These are phyloP conservation scores for Sebastes aleutianus DNA, from an alignment of 2,797 vertebrate species.

Conservation along the genomic window DNA sequence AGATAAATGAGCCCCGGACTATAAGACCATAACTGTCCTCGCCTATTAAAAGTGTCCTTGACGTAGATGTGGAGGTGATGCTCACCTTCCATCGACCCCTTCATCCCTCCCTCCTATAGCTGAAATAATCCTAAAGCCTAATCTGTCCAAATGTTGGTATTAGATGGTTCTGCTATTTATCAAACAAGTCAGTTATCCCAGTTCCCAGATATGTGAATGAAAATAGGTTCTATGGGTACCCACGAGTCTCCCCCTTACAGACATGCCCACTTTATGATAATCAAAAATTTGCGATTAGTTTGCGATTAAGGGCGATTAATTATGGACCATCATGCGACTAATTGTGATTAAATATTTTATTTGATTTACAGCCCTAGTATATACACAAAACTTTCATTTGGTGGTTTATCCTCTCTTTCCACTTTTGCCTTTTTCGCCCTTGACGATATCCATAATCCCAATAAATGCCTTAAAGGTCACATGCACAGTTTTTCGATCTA, in stretches of 20 bases:
- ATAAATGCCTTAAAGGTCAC: not conserved
- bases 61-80: conserved; percentile 36
- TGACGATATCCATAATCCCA: not conserved
- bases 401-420: not conserved
- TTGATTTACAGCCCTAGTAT: too few relatives aligned
- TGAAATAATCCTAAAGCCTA: not conserved
- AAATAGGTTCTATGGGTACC: too few relatives aligned
- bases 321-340: too few relatives aligned
- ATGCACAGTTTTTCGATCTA: not conserved
- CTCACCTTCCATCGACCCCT: conserved; percentile 28
- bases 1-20: conserved; percentile 36
- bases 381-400: not conserved
- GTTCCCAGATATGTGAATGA: not conserved
- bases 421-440: not conserved
- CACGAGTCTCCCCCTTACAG: too few relatives aligned
- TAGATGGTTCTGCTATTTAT: conserved; percentile 6
- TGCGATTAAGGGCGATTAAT: too few relatives aligned
- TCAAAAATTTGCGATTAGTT: too few relatives aligned
- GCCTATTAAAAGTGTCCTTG: conserved; percentile 48
- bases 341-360: too few relatives aligned
- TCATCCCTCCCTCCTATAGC: not conserved
- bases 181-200: not conserved
- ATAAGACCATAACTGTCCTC: conserved; percentile 7
- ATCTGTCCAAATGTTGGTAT: not conserved
- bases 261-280: too few relatives aligned